Percentiles rank a stretch among this genome's conserved stretches.
Conservation (phyloP, 2,888 invertebrate genomes). For the Lamellibrachia columna region DNA sequence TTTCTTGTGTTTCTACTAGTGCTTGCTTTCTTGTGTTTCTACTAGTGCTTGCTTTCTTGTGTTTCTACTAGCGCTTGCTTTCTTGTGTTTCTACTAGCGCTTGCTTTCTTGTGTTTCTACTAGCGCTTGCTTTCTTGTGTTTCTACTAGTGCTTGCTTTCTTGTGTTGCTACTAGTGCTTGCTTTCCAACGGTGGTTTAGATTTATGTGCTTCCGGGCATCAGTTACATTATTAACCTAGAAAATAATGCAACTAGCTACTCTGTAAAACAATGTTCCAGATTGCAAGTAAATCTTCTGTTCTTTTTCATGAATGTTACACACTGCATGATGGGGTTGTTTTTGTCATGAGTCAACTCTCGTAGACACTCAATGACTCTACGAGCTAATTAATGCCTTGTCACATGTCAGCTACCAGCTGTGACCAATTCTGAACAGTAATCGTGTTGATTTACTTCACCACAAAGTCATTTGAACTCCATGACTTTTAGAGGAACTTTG, state of each 20-base stretch:
- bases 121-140: neutral
- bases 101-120: neutral
- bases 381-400: neutral
- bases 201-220: neutral
- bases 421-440: neutral
- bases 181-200: neutral
- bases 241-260: neutral
- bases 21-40: neutral
- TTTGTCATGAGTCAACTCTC: neutral
- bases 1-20: neutral
- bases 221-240: too few relatives aligned
- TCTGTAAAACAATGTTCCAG: neutral
- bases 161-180: neutral
- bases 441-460: neutral
- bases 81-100: neutral
- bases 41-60: neutral
- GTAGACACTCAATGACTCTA: neutral
- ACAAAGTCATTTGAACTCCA: neutral
- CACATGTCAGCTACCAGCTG: neutral
- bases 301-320: neutral
- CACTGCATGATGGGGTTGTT: neutral
- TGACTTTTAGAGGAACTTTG: neutral
- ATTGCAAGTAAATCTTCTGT: neutral
- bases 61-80: neutral
- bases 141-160: neutral